phyloP scores from a whole-genome alignment of 2,888 invertebrate species.

The Campoplex nolae region DNA sequence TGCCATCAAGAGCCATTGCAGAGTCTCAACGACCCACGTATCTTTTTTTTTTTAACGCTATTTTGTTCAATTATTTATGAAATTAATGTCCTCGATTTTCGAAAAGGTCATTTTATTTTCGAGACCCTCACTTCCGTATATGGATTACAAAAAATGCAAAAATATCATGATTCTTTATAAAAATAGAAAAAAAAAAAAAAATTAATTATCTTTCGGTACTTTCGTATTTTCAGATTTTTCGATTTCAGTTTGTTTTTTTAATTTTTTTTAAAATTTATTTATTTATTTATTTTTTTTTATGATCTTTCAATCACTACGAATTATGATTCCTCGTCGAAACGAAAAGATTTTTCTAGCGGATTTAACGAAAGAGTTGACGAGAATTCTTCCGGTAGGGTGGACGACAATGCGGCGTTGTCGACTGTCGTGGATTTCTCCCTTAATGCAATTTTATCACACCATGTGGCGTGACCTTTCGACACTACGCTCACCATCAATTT shows the following conservation, averaged over 20 bases:
- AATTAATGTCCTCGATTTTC: not conserved
- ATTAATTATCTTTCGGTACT: not conserved
- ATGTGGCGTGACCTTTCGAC: constrained; percentile 77
- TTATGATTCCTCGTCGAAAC: not conserved
- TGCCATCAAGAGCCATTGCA: constrained; percentile 7
- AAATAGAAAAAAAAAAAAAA: not conserved
- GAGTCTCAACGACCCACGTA: constrained; percentile 4
- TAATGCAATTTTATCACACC: constrained; percentile 78
- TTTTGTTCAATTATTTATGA: constrained; percentile 7
- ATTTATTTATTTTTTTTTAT: too few species aligned
- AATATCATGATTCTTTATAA: not conserved
- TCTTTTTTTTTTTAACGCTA: not conserved
- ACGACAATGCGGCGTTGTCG: constrained; percentile 44
- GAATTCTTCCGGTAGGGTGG: constrained; percentile 32
- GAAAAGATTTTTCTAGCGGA: constrained; percentile 18
- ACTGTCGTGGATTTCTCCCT: constrained; percentile 63
- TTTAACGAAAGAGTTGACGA: constrained; percentile 42
- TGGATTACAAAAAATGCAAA: not conserved
- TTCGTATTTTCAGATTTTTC: not conserved
- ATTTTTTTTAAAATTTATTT: too few species aligned
- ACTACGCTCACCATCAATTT: constrained; percentile 22
- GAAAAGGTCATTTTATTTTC: constrained; percentile 2
- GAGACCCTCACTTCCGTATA: not conserved
- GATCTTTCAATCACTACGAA: not conserved
- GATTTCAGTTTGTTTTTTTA: not conserved